Conservation (phyloP, 2,113 vertebrate genomes). For the Calidris pugnax region DNA sequence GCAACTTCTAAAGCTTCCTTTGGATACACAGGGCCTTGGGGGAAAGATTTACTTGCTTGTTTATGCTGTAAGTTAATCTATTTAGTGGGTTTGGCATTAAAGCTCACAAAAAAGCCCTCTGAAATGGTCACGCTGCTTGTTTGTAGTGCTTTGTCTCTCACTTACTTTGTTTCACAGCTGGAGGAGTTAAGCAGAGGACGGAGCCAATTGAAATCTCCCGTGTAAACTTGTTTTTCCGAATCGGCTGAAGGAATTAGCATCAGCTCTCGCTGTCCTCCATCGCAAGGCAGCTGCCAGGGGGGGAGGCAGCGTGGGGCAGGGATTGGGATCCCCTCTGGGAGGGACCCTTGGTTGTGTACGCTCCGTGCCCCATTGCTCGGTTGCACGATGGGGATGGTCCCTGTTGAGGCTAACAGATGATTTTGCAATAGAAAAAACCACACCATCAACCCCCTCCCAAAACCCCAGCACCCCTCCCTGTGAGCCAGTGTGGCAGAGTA, state of each 20-base stretch:
- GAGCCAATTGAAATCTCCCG: conserved; percentile 12
- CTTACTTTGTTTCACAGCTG: conserved; percentile 56
- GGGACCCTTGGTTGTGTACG: not conserved
- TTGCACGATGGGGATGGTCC: not conserved
- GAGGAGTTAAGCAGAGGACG: not conserved
- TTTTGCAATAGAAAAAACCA: not conserved
- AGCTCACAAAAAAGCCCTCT: conserved; percentile 44
- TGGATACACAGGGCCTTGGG: conserved; percentile 38
- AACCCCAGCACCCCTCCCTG: not conserved
- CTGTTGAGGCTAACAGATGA: not conserved
- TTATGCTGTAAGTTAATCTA: conserved; percentile 64
- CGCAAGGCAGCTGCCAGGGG: accelerated
- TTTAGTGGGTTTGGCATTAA: conserved; percentile 56
- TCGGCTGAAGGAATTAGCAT: not conserved
- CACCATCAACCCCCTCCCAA: not conserved
- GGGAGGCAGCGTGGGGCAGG: not conserved
- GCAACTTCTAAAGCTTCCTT: conserved; percentile 58
- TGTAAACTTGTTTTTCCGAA: conserved; percentile 33
- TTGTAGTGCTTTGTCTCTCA: conserved; percentile 49
- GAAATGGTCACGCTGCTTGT: conserved; percentile 11
- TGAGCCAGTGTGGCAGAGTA: not conserved
- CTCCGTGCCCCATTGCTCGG: not conserved
- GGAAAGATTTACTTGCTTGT: conserved; percentile 66
- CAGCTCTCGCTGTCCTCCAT: not conserved
- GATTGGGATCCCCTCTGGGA: not conserved